Evolutionary conservation across 2,797 vertebrate species (phyloP).

Genomic region (Sebastes alutus): DNA sequence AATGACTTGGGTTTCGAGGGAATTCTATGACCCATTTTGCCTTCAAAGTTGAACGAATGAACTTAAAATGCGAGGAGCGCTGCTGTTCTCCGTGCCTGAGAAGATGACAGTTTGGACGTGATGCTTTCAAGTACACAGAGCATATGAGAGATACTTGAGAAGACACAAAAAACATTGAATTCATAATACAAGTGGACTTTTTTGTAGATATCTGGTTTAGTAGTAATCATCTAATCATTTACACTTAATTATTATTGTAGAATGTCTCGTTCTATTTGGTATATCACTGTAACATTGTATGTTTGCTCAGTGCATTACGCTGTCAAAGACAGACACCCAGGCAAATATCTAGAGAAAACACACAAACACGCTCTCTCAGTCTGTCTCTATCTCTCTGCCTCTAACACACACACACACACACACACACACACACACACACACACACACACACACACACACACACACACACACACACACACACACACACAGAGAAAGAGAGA

Average conservation of each 20-base stretch:
- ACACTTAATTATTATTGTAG: not conserved
- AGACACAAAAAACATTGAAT: not conserved
- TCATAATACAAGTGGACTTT: not conserved
- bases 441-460: constrained; percentile 24
- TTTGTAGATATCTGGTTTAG: not conserved
- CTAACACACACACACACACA: constrained; percentile 1
- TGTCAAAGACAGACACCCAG: constrained; percentile 53
- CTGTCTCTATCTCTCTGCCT: constrained; percentile 6
- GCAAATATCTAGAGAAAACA: constrained; percentile 54
- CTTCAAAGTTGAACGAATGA: not conserved
- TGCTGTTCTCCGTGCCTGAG: not conserved
- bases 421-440: constrained; percentile 22
- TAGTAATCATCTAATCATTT: not conserved
- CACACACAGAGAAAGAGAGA: constrained; percentile 2
- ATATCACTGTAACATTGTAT: not conserved
- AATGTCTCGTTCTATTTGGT: not conserved
- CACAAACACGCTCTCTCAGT: constrained; percentile 42
- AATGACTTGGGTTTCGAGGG: not conserved
- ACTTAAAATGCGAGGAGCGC: not conserved
- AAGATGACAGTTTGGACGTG: not conserved
- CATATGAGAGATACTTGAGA: not conserved
- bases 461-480: constrained; percentile 30
- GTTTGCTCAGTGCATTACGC: constrained; percentile 28
- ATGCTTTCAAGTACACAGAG: constrained; percentile 31
- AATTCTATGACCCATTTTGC: not conserved